These are phyloP conservation scores for Acholoe squamosa DNA, from an alignment of 2,888 invertebrate species.

Conservation along the genomic window DNA sequence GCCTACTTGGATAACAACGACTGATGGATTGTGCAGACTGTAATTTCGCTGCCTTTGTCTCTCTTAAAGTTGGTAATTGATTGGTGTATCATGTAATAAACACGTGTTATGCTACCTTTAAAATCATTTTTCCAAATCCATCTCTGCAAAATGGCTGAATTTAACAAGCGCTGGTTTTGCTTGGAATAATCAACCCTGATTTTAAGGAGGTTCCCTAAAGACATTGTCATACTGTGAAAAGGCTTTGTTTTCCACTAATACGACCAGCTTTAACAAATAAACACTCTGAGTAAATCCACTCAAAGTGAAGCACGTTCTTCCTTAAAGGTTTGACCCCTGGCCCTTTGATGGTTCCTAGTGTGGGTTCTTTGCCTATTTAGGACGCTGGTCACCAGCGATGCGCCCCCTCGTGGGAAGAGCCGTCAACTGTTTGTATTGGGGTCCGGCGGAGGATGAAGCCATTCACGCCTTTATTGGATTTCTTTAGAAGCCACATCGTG, in stretches of 20 bases:
- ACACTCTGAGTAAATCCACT: no score
- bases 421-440: neutral
- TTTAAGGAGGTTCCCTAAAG: no score
- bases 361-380: neutral
- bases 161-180: no score
- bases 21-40: neutral
- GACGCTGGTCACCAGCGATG: constrained; percentile 11
- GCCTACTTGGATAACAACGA: no score
- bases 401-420: constrained; percentile 2
- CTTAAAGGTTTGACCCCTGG: neutral
- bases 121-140: neutral
- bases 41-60: neutral
- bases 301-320: no score
- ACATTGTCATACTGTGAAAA: no score
- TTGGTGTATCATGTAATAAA: neutral
- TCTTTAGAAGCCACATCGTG: constrained; percentile 37
- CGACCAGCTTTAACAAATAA: no score
- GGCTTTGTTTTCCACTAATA: no score
- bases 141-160: no score
- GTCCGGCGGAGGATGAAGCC: neutral
- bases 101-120: neutral
- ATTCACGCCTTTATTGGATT: constrained; percentile 15
- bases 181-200: no score
- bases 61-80: neutral
- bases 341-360: neutral